phyloP scores from a whole-genome alignment of 2,888 invertebrate species.

The Coecobrya sp. region DNA sequence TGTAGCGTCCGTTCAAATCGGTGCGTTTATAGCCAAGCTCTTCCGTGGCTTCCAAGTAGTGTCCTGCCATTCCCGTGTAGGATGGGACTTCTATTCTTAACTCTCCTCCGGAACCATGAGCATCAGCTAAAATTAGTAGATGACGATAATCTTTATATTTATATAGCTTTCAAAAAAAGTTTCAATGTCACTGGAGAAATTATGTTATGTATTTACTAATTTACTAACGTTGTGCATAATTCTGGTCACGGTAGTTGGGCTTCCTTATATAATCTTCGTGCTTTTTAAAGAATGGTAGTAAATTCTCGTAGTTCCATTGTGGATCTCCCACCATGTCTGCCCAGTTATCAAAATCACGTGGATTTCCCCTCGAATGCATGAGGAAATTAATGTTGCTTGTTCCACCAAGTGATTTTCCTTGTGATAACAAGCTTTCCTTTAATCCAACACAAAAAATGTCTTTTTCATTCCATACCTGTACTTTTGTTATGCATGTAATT shows the following conservation, averaged over 20 bases:
- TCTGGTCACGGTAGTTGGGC: background rate
- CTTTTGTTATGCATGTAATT: background rate
- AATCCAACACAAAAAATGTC: background rate
- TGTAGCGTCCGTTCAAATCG: constrained; percentile 84
- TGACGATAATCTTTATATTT: background rate
- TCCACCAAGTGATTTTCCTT: constrained; percentile 82
- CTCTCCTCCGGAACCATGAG: constrained; percentile 80
- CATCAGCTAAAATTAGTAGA: constrained; percentile 39
- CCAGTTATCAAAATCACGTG: constrained; percentile 74
- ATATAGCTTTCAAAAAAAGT: background rate
- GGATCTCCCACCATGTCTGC: constrained; percentile 68
- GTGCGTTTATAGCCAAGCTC: constrained; percentile 82
- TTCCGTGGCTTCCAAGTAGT: constrained; percentile 79
- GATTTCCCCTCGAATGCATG: constrained; percentile 77
- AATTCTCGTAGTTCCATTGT: constrained; percentile 75
- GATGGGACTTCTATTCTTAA: constrained; percentile 80
- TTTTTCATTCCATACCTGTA: background rate
- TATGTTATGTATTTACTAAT: background rate
- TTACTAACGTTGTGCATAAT: constrained; percentile 6
- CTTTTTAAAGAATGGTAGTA: constrained; percentile 80
- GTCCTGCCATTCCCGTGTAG: constrained; percentile 77
- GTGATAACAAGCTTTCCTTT: constrained; percentile 77
- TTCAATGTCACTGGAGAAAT: background rate
- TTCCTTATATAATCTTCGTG: constrained; percentile 77
- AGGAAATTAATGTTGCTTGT: constrained; percentile 79